These are phyloP conservation scores for Falco novaeseelandiae DNA, from an alignment of 2,797 vertebrate genomes.

Conservation along the genomic window DNA sequence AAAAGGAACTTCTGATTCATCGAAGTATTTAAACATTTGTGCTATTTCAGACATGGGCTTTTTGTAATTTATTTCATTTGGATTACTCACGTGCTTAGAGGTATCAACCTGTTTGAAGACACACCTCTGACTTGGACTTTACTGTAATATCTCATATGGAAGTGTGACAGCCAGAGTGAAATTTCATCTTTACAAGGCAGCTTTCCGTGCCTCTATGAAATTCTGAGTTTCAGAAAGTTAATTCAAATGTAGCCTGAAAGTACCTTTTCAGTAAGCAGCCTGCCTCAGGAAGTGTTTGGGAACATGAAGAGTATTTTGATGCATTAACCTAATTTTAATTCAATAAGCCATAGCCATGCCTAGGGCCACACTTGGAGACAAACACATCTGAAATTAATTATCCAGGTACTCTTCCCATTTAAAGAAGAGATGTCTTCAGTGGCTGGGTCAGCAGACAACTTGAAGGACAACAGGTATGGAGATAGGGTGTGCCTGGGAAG, in stretches of 20 bases:
- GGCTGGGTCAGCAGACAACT: neutral
- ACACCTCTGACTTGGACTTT: neutral
- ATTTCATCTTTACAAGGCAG: neutral
- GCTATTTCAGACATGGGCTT: neutral
- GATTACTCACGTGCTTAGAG: neutral
- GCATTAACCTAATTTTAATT: neutral
- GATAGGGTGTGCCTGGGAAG: neutral
- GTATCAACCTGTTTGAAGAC: neutral
- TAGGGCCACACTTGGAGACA: neutral
- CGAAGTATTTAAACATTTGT: neutral
- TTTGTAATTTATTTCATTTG: neutral
- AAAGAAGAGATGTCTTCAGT: neutral
- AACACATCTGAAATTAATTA: neutral
- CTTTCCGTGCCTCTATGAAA: neutral
- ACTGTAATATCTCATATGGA: neutral
- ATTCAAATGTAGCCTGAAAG: neutral
- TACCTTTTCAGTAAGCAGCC: neutral
- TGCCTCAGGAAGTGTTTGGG: neutral
- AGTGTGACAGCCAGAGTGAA: neutral
- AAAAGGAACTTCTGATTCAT: neutral
- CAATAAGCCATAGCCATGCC: neutral
- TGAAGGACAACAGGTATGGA: neutral
- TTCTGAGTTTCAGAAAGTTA: neutral
- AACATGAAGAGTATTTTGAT: neutral
- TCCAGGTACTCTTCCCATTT: neutral